Base-by-base conservation (phyloP, 2,888 invertebrate species). In the Agonopterix arenella region DNA sequence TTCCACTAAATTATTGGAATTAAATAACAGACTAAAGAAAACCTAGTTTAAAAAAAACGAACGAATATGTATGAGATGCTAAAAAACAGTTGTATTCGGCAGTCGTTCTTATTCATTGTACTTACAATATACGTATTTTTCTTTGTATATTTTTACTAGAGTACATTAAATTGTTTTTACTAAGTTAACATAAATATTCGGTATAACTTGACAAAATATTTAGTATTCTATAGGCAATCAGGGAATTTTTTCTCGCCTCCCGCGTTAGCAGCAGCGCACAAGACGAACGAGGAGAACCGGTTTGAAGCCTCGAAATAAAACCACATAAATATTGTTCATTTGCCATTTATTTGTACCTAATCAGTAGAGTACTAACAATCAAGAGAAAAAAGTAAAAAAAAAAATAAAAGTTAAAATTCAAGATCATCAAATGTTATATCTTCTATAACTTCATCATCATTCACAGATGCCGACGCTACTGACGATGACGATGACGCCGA, bases 361-460 rank as follows among this genome's bases (percentile, higher is more conserved):
- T 18, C 11, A 7, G 10, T 44, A 44, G 18, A 44, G 44, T 38
- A 38, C 42, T 44, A 38, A 41, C 7, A 41, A 41, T 41, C n/a
- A 41, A 41, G n/a, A n/a, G n/a, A n/a, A n/a, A n/a, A n/a, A n/a
- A n/a, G n/a, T n/a, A n/a, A n/a, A n/a, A n/a, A n/a, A n/a, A n/a
- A n/a, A n/a, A n/a, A n/a, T n/a, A n/a, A n/a, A n/a, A n/a, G n/a
- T n/a, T n/a, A n/a, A n/a, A n/a, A 4, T n/a, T 41, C 8, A 38
- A 44, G 36, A 16, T 11, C 44, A 8, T 44, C 48, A 8, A 38
- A 44, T 36, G 37, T 11, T 38, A 40, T 48, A 46, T 36, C 51
- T 52, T 52, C 54, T 3, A 13, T 8, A 13, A 11, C 13, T 41
- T 41, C 16, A 18, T 13, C 3, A 40, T 41, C 16, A 13, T 40